Base-by-base conservation (phyloP, 2,888 invertebrate genomes). In the Trichogramma dendrolimi region DNA sequence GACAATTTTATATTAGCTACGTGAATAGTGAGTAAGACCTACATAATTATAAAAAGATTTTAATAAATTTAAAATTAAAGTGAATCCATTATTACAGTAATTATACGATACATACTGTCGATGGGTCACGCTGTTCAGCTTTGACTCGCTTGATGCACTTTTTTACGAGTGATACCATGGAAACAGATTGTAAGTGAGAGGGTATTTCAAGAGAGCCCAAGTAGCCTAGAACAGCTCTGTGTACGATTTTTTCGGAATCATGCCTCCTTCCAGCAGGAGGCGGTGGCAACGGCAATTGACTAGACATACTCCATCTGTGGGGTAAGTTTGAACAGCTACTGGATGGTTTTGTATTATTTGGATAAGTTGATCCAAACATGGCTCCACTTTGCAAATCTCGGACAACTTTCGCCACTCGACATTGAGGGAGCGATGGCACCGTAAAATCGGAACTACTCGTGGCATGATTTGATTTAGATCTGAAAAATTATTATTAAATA, bases 181-280 rank as follows among this genome's bases (percentile, higher is more conserved):
- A 87, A 48, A 88, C 88, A 52, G 87, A 86, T 57, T 89, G 83
- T 50, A 91, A 83, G 68, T 92, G 89, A 76, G 90, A 89, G 0
- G 96, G 96, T 83, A 96, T 95, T 80, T 96, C 96, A 67, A 97
- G 94, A 1, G 96, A 96, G 38, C 96, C 96, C 54, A 97, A 83
- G 79, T 97, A 97, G 1, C 96, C 96, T 1, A 97, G 94, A 3
- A 97, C 87, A 0, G 91, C 92, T 69, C 91, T 87, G 73, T 90
- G 91, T 66, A 91, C 91, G 6, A 91, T 83, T 64, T 78, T 77
- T 53, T 78, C 79, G 0, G 77, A 73, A 60, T 80, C 78, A 54
- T 79, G 67, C 58, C 77, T 76, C 55, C 75, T 67, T 11, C 72
- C 73, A 14, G 73, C 60, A 11, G 77, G 75, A 1, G 79, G 79